phyloP scores from a whole-genome alignment of 2,797 vertebrate species.

The Capromys pilorides region DNA sequence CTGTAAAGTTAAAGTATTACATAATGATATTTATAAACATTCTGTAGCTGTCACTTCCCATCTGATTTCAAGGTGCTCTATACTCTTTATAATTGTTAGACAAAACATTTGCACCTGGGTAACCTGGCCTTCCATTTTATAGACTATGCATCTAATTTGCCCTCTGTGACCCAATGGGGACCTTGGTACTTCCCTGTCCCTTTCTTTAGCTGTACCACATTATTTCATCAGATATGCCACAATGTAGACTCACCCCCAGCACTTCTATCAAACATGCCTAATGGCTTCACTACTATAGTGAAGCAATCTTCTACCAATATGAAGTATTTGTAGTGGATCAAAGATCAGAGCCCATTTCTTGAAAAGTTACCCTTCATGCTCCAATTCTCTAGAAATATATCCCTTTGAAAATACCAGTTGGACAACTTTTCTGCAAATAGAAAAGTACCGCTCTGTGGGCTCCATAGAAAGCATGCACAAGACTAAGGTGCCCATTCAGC shows the following conservation, averaged over 20 bases:
- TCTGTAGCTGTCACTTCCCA: background rate
- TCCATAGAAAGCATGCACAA: conserved; percentile 18
- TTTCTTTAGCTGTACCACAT: background rate
- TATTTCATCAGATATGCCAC: background rate
- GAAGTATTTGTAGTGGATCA: conserved; percentile 56
- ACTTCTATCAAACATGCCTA: background rate
- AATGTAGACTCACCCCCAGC: background rate
- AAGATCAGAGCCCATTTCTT: conserved; percentile 59
- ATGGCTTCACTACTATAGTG: background rate
- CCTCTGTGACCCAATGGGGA: background rate
- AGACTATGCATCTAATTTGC: background rate
- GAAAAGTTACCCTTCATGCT: conserved; percentile 21
- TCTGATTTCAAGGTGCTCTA: background rate
- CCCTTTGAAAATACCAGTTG: conserved; percentile 62
- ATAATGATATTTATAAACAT: background rate
- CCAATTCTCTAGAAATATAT: conserved; percentile 50
- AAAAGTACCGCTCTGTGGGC: conserved; percentile 2
- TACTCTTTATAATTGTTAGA: conserved; percentile 4
- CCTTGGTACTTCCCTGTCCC: background rate
- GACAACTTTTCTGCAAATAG: conserved; percentile 46
- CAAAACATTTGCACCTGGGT: background rate
- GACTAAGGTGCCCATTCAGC: background rate
- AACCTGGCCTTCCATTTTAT: background rate
- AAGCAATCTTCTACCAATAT: background rate
- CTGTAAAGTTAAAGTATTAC: background rate